Conservation (phyloP, 2,113 vertebrate species). For the Rattus norvegicus region GRCr8 NC_086037.1:3757501-3758000, state of each 20-base stretch:
- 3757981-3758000: too few species aligned
- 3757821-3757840: not conserved
- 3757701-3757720: too few species aligned
- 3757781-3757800: not conserved
- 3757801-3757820: not conserved
- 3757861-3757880: not conserved
- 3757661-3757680: not conserved
- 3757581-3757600: not conserved
- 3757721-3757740: not conserved
- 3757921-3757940: too few species aligned
- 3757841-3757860: not conserved
- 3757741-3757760: too few species aligned
- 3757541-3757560: not conserved
- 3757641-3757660: rapidly evolving
- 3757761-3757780: not conserved
- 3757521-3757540: not conserved
- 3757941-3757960: too few species aligned
- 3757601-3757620: not conserved
- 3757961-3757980: too few species aligned
- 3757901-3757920: too few species aligned
- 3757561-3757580: too few species aligned
- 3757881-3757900: not conserved
- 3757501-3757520: not conserved
- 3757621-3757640: too few species aligned
- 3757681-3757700: too few species aligned